These are phyloP conservation scores for Carollia perspicillata DNA, from an alignment of 2,113 vertebrate genomes.

Conservation along the genomic window DNA sequence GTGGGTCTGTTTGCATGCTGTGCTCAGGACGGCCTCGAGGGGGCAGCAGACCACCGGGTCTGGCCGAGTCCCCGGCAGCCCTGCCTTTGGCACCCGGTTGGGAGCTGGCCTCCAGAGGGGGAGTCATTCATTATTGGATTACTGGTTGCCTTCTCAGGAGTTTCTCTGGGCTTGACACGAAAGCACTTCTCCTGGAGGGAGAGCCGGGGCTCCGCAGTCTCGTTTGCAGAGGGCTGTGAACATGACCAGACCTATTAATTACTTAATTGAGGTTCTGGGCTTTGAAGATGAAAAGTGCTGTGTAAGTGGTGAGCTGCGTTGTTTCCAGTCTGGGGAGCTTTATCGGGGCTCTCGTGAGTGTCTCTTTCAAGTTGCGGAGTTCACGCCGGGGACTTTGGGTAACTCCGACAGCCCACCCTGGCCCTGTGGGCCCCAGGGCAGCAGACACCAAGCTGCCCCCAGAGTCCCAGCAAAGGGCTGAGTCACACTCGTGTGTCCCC, in stretches of 20 bases:
- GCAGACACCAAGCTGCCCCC: not conserved
- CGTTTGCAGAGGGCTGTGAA: not conserved
- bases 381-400: not conserved
- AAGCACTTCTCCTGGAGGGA: not conserved
- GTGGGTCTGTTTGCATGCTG: not conserved
- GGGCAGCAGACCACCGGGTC: slow-evolving; percentile 48
- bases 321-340: not conserved
- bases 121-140: not conserved
- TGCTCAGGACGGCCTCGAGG: not conserved
- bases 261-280: slow-evolving; percentile 27
- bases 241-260: slow-evolving; percentile 49
- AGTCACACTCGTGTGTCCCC: no score
- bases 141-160: not conserved
- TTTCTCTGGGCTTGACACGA: not conserved
- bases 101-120: not conserved
- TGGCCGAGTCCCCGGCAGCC: not conserved
- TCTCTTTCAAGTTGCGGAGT: not conserved
- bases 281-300: slow-evolving; percentile 48
- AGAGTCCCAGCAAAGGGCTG: not conserved
- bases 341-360: not conserved
- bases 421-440: not conserved
- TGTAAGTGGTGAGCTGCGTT: not conserved
- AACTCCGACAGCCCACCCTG: not conserved
- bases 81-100: fast-evolving
- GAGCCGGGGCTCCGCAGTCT: not conserved